phyloP scores from a whole-genome alignment of 2,113 vertebrate genomes.

The Potamarius usumacintae region DNA sequence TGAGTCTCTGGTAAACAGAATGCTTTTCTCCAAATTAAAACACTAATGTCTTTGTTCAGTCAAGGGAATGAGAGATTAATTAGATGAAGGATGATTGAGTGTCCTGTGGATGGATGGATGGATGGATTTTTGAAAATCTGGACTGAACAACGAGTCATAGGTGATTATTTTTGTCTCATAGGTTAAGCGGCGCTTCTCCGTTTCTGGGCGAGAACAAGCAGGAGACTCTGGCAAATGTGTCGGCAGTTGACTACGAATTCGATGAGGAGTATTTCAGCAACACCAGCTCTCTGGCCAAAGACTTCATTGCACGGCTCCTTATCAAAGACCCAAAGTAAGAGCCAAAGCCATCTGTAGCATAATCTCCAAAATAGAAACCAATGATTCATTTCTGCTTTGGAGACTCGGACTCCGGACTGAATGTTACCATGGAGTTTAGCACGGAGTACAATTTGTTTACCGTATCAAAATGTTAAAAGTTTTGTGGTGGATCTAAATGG shows the following conservation, averaged over 20 bases:
- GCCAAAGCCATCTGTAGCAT: slow-evolving; percentile 17
- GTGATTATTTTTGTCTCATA: slow-evolving; percentile 58
- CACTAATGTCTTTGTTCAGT: neutral
- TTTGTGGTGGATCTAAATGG: neutral
- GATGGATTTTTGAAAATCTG: neutral
- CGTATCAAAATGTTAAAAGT: neutral
- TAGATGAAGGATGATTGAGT: neutral
- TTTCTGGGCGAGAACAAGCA: slow-evolving; percentile 97
- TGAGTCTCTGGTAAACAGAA: neutral
- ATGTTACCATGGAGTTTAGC: neutral
- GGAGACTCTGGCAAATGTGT: slow-evolving; percentile 95
- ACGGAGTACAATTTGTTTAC: neutral
- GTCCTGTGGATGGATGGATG: neutral
- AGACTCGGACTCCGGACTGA: neutral
- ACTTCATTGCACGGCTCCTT: slow-evolving; percentile 90
- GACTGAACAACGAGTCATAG: neutral
- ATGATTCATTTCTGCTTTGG: neutral
- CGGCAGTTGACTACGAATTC: slow-evolving; percentile 95
- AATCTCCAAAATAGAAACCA: neutral
- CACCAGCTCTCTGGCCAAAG: slow-evolving; percentile 94
- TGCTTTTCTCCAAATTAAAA: neutral
- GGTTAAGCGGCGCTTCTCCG: slow-evolving; percentile 92
- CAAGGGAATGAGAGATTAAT: neutral
- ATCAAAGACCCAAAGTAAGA: slow-evolving; percentile 96
- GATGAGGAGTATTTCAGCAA: slow-evolving; percentile 95